Conservation (phyloP, 2,113 vertebrate genomes). For the Nematolebias whitei region DNA sequence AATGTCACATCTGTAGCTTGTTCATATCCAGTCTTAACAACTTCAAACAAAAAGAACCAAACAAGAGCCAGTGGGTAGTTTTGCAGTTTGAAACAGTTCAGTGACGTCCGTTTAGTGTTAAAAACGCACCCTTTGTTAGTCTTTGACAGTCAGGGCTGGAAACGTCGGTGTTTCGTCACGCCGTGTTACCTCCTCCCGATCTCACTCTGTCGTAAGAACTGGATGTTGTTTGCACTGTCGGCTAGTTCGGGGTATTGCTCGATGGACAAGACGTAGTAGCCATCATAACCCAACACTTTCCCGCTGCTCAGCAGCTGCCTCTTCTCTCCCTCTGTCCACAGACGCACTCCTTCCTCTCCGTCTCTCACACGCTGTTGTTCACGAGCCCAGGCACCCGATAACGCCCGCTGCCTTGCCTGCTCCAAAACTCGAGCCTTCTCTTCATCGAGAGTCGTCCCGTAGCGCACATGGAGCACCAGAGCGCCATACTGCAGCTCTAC, state of each 20-base stretch:
- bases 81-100: slow-evolving; percentile 44
- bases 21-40: slow-evolving; percentile 30
- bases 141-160: slow-evolving; percentile 32
- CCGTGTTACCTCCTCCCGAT: slow-evolving; percentile 98
- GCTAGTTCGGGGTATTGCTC: slow-evolving; percentile 99
- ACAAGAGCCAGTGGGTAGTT: slow-evolving; percentile 26
- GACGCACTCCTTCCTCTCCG: slow-evolving; percentile 92
- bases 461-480: slow-evolving; percentile 92
- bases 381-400: slow-evolving; percentile 93
- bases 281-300: slow-evolving; percentile 96
- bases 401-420: slow-evolving; percentile 92
- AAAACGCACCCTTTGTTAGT: slow-evolving; percentile 37
- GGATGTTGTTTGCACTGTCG: slow-evolving; percentile 97
- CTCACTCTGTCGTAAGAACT: slow-evolving; percentile 98
- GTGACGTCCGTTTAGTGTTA: slow-evolving; percentile 55
- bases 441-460: slow-evolving; percentile 94
- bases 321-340: slow-evolving; percentile 99
- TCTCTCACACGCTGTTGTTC: slow-evolving; percentile 96
- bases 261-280: slow-evolving; percentile 98
- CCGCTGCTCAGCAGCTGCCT: slow-evolving; percentile 96
- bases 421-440: slow-evolving; percentile 96
- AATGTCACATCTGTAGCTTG: slow-evolving; percentile 20
- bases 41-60: slow-evolving; percentile 11
- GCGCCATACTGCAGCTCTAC: slow-evolving; percentile 95
- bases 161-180: slow-evolving; percentile 6